Evolutionary conservation across 2,888 invertebrate genomes (phyloP).

Genomic region (Auanema sp.): DNA sequence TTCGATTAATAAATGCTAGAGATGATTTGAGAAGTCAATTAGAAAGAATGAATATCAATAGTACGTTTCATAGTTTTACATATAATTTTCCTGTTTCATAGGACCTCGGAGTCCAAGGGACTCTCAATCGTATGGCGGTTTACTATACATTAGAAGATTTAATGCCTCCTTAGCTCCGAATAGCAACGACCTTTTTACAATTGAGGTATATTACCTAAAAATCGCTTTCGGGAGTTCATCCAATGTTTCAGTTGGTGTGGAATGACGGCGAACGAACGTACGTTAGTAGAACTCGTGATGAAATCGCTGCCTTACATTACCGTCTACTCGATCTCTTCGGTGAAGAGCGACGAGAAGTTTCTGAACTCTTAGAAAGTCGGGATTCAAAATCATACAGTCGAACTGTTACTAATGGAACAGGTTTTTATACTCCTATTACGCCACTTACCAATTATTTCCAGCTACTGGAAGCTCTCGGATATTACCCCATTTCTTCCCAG

Average conservation of each 20-base stretch:
- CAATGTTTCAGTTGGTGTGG: conserved; percentile 38
- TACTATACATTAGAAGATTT: too few relatives aligned
- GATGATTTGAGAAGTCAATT: conserved; percentile 15
- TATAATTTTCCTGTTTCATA: too few relatives aligned
- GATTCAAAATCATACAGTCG: neutral
- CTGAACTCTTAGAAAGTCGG: neutral
- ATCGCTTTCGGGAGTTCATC: too few relatives aligned
- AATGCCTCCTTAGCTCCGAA: too few relatives aligned
- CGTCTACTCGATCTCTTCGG: conserved; percentile 38
- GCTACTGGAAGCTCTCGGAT: conserved; percentile 19
- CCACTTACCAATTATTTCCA: neutral
- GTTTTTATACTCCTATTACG: neutral
- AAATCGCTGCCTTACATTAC: conserved; percentile 30
- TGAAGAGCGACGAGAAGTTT: conserved; percentile 27
- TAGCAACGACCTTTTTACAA: too few relatives aligned
- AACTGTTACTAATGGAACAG: neutral
- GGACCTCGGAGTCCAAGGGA: too few relatives aligned
- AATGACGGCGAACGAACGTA: conserved; percentile 35
- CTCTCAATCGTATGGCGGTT: too few relatives aligned
- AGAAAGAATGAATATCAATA: neutral
- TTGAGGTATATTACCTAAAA: neutral
- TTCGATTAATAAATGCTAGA: conserved; percentile 20
- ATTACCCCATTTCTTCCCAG: conserved; percentile 27
- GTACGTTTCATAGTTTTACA: neutral
- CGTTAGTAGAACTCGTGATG: conserved; percentile 21